Conservation (phyloP, 2,113 vertebrate genomes). For the Callorhinus ursinus region DNA sequence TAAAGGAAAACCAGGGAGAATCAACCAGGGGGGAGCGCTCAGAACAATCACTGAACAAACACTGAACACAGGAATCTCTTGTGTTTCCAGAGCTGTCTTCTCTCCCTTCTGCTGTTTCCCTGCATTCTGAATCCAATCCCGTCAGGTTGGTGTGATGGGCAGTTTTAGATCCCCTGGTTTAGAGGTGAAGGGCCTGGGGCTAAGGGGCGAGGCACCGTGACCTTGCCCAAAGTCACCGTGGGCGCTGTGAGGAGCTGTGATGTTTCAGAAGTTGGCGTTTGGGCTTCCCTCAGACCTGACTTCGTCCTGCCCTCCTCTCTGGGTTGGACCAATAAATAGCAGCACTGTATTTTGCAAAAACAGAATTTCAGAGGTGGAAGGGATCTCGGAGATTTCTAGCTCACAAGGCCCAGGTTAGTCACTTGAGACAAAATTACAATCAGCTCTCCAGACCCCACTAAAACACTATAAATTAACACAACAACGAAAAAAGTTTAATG, state of each 20-base stretch:
- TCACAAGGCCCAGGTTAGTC: neutral
- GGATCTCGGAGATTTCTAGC: neutral
- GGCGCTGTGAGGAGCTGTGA: accelerated
- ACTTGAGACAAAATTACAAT: neutral
- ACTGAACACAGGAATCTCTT: accelerated
- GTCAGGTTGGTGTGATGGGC: neutral
- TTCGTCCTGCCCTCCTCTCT: neutral
- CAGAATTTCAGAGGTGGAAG: neutral
- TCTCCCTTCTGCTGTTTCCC: neutral
- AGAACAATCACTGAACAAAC: neutral
- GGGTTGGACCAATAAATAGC: too few relatives aligned
- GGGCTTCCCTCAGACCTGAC: neutral
- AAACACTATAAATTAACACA: neutral
- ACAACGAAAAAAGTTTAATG: too few relatives aligned
- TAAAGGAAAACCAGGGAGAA: neutral
- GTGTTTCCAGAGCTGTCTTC: accelerated
- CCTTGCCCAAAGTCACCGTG: neutral
- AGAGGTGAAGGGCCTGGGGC: neutral
- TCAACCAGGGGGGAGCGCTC: accelerated
- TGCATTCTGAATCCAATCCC: neutral
- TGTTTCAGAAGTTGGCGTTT: neutral
- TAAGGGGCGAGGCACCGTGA: neutral
- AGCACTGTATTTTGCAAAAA: neutral
- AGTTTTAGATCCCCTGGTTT: neutral
- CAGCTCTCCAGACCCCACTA: neutral